Base-by-base conservation (phyloP, 2,113 vertebrate genomes). In the Anolis sagrei region DNA sequence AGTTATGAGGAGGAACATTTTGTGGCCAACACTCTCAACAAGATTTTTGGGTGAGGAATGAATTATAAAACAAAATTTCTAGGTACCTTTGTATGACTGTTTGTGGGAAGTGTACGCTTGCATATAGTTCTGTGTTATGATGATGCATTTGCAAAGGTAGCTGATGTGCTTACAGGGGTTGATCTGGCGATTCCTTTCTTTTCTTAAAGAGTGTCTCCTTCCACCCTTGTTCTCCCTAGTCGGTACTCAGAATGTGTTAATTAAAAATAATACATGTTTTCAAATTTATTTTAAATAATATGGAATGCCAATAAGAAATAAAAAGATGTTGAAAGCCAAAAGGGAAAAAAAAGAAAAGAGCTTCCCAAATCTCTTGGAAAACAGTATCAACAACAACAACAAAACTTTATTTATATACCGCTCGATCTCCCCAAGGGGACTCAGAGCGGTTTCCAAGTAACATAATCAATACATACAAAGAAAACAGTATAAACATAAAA, bases 1-100 rank as follows among this genome's bases (percentile, higher is more conserved):
- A 95, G 94, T 88, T 96, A 96, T 0, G 98, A 98, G 61, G 99
- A 99, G 92, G 99, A 99, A 73, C 97, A 97, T 34, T 98, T 98
- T 2, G 86, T 99, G 0, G 92, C 97, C 87, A 95, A 97, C 94
- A 92, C 97, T 82, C 97, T 99, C 79, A 98, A 97, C 61, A 98
- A 98, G 93, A 94, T 96, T 54, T 99, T 99, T 0, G 98, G 99
- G 99, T 99, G 90, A 90, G 97, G 10, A 19, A 9, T 27, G 39
- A 62, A 48, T 34, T 76, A 68, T 23, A 36, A 68, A 68, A 32
- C 32, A 76, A 62, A 32, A 36, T 34, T 36, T 66, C 39, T 48
- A 69, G 13, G 68, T 32, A 19, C 19, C 13, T 23, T 61, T 58
- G 16, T 72, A n/a, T n/a, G 49, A 27, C n/a, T n/a, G 49, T 32